Base-by-base conservation (phyloP, 2,888 invertebrate species). In the Volucella inflata region DNA sequence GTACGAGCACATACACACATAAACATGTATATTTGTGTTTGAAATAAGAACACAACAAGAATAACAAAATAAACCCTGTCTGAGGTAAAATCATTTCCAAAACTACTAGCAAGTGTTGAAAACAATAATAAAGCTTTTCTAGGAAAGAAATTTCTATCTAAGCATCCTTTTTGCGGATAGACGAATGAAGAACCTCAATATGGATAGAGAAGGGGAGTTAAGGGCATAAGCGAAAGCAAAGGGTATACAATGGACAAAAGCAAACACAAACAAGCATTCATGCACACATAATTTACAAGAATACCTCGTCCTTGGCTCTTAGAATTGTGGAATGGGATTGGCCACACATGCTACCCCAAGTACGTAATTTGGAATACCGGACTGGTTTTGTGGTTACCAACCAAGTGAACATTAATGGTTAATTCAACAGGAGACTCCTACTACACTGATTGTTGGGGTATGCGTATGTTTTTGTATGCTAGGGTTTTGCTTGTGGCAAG, bases 341-440 rank as follows among this genome's bases (percentile, higher is more conserved):
- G 76, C 76, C 57, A 53, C 85, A 80, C 85, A 81, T 85, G 85
- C 62, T 76, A 62, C 55, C 1, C 71, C 71, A 65, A 71, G 55
- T 72, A 85, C 38, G 51, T 68, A 85, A 81, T 81, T 71, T 44
- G 70, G 75, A 51, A 65, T 44, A 72, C 72, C 70, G 48, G 65
- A 70, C 64, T 76, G 72, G 68, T 72, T 75, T 50, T 67, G 68
- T 68, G 75, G 76, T 85, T 67, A 50, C 38, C 71, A 59, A 68
- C 72, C 76, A 85, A 80, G 80, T 77, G 62, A 72, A 72, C 76
- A 81, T 85, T 85, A 85, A 85, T 85, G 81, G 85, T 85, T 85
- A 85, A 85, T 85, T 85, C 85, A 85, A 85, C 85, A 85, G 84
- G 85, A 81, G 80, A 84, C 71, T 42, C n/a, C 30, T 36, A 46